Percentiles rank a stretch among this genome's conserved stretches.
These are phyloP conservation scores for Thamnophis sirtalis DNA, from an alignment of 2,113 vertebrate species.

Conservation along the genomic window DNA sequence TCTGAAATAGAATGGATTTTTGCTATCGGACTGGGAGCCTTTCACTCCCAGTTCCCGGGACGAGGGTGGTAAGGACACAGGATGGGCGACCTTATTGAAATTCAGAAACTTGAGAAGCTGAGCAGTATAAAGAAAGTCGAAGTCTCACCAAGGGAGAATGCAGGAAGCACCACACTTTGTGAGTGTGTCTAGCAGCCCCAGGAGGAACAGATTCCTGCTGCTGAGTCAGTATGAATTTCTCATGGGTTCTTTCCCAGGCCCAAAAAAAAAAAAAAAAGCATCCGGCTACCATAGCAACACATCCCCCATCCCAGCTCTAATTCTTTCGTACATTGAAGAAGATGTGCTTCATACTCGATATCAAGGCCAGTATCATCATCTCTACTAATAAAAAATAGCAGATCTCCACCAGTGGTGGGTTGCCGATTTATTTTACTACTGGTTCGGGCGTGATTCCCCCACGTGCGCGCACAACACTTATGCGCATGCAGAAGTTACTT, in stretches of 20 bases:
- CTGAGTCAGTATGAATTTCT: slow-evolving; percentile 31
- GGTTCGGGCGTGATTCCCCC: too few species aligned
- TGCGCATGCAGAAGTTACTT: too few species aligned
- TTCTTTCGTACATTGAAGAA: not conserved
- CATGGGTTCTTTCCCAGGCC: slow-evolving; percentile 22
- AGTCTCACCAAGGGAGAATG: slow-evolving; percentile 1
- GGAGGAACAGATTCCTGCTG: slow-evolving; percentile 14
- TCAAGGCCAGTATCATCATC: not conserved
- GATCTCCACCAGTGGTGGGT: not conserved
- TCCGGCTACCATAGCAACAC: slow-evolving; percentile 10
- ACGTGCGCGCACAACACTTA: too few species aligned
- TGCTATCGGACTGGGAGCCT: not conserved
- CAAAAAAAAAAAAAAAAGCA: not conserved
- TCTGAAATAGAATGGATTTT: not conserved
- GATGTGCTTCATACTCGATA: not conserved
- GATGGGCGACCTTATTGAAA: not conserved
- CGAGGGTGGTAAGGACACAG: not conserved
- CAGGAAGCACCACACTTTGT: not conserved
- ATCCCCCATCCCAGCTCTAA: not conserved
- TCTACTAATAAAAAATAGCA: not conserved
- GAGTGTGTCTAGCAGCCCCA: not conserved
- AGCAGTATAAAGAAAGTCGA: not conserved
- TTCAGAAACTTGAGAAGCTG: not conserved
- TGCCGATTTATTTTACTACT: too few species aligned
- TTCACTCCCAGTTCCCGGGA: not conserved